A percentile compares a stretch with the other conserved stretches of the same genome.
Evolutionary conservation across 2,888 invertebrate genomes (phyloP).

Genomic region (Orchesella flavescens): DNA sequence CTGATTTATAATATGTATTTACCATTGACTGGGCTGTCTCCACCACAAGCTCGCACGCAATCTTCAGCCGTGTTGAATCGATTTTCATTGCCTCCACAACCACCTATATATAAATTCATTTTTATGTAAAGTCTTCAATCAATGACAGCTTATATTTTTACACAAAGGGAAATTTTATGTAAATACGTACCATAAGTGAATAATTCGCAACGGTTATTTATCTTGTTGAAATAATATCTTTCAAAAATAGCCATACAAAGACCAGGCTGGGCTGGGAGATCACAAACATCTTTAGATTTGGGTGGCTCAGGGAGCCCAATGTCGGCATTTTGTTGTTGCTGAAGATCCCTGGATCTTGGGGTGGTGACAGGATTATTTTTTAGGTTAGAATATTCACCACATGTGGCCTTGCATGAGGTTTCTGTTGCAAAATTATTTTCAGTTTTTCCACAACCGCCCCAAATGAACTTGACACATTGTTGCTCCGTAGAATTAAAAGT

Average conservation of each 20-base stretch:
- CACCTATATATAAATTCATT: conserved; percentile 33
- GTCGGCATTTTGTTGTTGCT: conserved; percentile 28
- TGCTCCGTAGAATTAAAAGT: conserved; percentile 55
- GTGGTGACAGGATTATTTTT: conserved; percentile 32
- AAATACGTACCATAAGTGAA: conserved; percentile 57
- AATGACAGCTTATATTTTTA: background rate
- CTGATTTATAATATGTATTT: background rate
- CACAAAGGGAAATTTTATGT: background rate
- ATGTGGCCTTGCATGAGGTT: conserved; percentile 55
- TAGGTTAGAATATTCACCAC: conserved; percentile 55
- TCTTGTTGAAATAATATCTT: conserved; percentile 60
- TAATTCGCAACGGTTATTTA: conserved; percentile 64
- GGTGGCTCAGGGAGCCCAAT: background rate
- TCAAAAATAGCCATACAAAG: conserved; percentile 58
- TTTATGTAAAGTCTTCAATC: background rate
- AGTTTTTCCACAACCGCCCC: conserved; percentile 60
- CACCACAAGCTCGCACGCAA: conserved; percentile 68
- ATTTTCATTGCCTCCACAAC: conserved; percentile 71
- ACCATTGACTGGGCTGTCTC: conserved; percentile 65
- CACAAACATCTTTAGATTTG: conserved; percentile 39
- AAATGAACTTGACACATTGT: conserved; percentile 61
- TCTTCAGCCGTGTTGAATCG: conserved; percentile 65
- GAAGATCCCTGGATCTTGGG: conserved; percentile 1
- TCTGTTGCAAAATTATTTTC: conserved; percentile 66
- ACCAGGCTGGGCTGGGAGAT: conserved; percentile 62